These are phyloP conservation scores for Ciconia nigra DNA, from an alignment of 2,797 vertebrate genomes.

Conservation along the genomic window DNA sequence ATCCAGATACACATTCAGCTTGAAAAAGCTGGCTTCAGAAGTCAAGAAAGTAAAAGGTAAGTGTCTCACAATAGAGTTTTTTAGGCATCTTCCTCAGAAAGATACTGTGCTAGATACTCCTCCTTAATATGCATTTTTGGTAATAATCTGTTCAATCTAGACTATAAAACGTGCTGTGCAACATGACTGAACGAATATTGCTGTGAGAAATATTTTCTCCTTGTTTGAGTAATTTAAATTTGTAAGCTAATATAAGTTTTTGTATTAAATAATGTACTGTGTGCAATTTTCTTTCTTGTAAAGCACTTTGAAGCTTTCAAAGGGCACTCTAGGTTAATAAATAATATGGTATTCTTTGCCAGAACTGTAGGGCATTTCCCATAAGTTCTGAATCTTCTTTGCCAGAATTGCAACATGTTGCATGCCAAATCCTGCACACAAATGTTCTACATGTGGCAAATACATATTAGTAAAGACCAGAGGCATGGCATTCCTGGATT, in stretches of 20 bases:
- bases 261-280: conserved; percentile 58
- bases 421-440: conserved; percentile 52
- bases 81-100: conserved; percentile 20
- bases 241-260: conserved; percentile 55
- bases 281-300: conserved; percentile 52
- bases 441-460: conserved; percentile 34
- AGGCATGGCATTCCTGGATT: conserved; percentile 23
- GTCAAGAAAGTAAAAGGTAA: not conserved
- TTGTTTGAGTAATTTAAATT: conserved; percentile 55
- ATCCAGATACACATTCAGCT: not conserved
- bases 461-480: conserved; percentile 16
- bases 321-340: conserved; percentile 58
- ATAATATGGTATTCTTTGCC: conserved; percentile 37
- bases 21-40: not conserved
- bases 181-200: conserved; percentile 57
- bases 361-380: conserved; percentile 62
- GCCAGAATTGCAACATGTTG: conserved; percentile 44
- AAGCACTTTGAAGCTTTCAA: conserved; percentile 62
- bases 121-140: conserved; percentile 48
- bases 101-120: not conserved
- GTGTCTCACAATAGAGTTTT: not conserved
- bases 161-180: conserved; percentile 7
- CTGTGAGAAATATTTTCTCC: conserved; percentile 30
- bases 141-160: conserved; percentile 53
- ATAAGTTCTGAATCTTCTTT: conserved; percentile 31